Evolutionary conservation across 1,140 invertebrate species (phyloP), one percentile per base, ranked within the genome.

Genomic region (Mesaphorura yosii): DNA sequence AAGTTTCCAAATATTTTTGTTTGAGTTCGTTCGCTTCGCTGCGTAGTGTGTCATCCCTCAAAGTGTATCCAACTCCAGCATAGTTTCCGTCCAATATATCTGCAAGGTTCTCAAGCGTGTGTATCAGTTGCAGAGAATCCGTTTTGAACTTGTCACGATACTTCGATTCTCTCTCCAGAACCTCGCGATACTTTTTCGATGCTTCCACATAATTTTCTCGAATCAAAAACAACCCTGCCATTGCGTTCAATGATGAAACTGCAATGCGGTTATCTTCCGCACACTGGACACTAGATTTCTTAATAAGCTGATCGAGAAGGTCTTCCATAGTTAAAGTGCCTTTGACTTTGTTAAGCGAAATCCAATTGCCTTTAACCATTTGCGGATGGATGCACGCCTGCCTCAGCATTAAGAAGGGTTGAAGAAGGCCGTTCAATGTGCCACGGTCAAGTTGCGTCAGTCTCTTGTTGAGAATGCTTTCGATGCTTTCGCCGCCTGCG

Each of bases 311-410:
- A 6, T 74, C 70, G 37, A 85, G 60, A 1, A 87, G 65, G 51
- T 85, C 76, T 55, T 83, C 76, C 73, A 86, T 82, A 1, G 78
- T 81, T 64, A 80, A 70, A 7, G 77, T 76, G 62, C 62, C 48
- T 56, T 76, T 78, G 25, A 74, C 70, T 55, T 76, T 78, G 25
- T 75, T 71, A 1, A 78, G 64, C 2, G 75, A 68, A 27, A 80
- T 58, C 64, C 79, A 78, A 37, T 76, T 70, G 25, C 77, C 76
- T 48, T 72, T 64, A 2, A 80, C 77, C 52, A 76, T 70, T 64
- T 82, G 80, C 1, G 83, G 83, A 69, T 86, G 79, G 19, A 77
- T 78, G 66, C 83, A 86, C 1, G 81, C 81, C 67, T 85, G 80
- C 1, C 83, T 72, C 37, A 87, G 69, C 37, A 75, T 73, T 37